These are phyloP conservation scores for Taeniopygia guttata DNA, from an alignment of 2,797 vertebrate genomes.

Conservation along the genomic window DNA sequence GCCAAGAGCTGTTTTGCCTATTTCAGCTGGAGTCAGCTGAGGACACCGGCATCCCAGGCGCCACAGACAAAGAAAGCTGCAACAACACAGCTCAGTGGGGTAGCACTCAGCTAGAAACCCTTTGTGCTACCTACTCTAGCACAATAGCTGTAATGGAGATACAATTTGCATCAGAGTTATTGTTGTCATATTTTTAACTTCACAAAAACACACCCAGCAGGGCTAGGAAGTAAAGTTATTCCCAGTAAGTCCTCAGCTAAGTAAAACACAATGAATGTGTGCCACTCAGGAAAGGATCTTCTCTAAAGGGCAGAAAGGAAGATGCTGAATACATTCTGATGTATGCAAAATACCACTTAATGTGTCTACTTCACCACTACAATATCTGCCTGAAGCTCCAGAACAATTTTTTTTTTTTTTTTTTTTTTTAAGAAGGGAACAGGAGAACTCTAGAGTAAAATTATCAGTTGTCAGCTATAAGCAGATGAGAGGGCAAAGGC, in stretches of 20 bases:
- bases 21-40: slow-evolving; percentile 43
- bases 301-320: not conserved
- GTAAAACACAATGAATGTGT: not conserved
- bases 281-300: not conserved
- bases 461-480: not conserved
- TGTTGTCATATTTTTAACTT: not conserved
- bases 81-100: not conserved
- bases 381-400: not conserved
- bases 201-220: not conserved
- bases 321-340: not conserved
- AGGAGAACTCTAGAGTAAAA: not conserved
- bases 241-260: not conserved
- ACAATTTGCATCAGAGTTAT: not conserved
- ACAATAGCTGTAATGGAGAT: not conserved
- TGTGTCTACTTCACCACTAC: not conserved
- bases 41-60: not conserved
- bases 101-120: not conserved
- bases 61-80: slow-evolving; percentile 3
- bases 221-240: not conserved
- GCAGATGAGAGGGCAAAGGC: not conserved
- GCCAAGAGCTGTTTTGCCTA: slow-evolving; percentile 22
- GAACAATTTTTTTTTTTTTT: not conserved
- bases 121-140: slow-evolving; percentile 34
- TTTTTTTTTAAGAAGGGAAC: not conserved
- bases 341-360: not conserved